Conservation (phyloP, 2,888 invertebrate species). For the Busseola fusca region DNA sequence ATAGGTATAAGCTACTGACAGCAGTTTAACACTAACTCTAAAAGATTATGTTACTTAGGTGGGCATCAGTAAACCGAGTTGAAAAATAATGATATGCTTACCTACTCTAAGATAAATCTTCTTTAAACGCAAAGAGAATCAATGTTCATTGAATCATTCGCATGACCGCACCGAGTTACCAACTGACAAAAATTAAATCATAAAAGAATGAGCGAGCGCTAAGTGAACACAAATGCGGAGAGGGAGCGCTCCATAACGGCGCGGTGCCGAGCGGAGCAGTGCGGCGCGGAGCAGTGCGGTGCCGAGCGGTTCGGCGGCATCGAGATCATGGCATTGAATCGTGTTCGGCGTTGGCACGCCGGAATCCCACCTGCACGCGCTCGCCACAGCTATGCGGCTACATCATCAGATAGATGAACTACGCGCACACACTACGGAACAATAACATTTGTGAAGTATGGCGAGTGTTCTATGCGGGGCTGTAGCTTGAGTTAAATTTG, state of each 20-base stretch:
- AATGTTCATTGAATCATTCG: constrained; percentile 22
- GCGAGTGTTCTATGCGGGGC: too few relatives aligned
- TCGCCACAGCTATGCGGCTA: not conserved
- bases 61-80: not conserved
- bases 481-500: too few relatives aligned
- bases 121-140: constrained; percentile 2
- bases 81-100: not conserved
- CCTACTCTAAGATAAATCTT: not conserved
- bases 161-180: constrained; percentile 13
- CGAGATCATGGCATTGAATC: constrained; percentile 30
- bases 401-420: not conserved
- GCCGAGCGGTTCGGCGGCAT: not conserved
- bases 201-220: constrained; percentile 25
- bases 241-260: too few relatives aligned
- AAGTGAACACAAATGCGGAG: constrained; percentile 10
- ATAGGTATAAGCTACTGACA: constrained; percentile 3
- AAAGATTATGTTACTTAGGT: not conserved
- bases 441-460: not conserved
- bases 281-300: not conserved
- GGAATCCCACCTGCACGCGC: not conserved
- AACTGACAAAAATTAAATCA: constrained; percentile 24
- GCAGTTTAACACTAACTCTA: constrained; percentile 6
- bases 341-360: constrained; percentile 2
- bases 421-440: not conserved
- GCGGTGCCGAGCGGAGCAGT: not conserved